Base-by-base conservation (phyloP, 2,888 invertebrate species). In the Cyrtodaria siliqua region DNA sequence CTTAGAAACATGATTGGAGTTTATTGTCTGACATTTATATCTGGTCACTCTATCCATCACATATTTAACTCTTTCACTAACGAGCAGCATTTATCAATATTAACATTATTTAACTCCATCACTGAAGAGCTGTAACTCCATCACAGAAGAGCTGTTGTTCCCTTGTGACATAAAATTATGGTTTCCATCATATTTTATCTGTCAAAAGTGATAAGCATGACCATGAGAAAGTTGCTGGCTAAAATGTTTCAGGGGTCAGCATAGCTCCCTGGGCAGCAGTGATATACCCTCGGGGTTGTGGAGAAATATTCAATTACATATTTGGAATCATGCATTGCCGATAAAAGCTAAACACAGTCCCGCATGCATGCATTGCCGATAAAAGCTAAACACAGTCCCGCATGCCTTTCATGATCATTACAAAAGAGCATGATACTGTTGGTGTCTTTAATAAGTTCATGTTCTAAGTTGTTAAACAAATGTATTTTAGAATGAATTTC, bases 151-250 rank as follows among this genome's bases (percentile, higher is more conserved):
- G 70, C 63, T 57, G 27, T 24, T 38, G 33, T 52, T 73, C 73
- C 57, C 73, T 18, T 44, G 52, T 40, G 73, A 44, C 49, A 62
- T 56, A 57, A 62, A 67, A 73, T 67, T 67, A 67, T 62, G 56
- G 62, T 44, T 44, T 67, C 56, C 18, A 57, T 67, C 61, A 73
- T 73, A 73, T 73, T 73, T 73, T 61, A 62, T 12, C 42, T 68
- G 67, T 67, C 73, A 67, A 38, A 50, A 53, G 38, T 40, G 12
- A 2, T 20, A 27, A 12, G 2, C 16, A n/a, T 33, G 38, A 20
- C 56, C 23, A 29, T 56, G 40, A 38, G 27, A 53, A 53, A 26
- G 27, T 53, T 24, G 26, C 24, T 16, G 16, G 27, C 16, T 26
- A 9, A 14, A 26, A 27, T 12, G n/a, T n/a, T 16, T 6, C 2